phyloP scores from a whole-genome alignment of 2,888 invertebrate genomes.

The Ophion costatus region DNA sequence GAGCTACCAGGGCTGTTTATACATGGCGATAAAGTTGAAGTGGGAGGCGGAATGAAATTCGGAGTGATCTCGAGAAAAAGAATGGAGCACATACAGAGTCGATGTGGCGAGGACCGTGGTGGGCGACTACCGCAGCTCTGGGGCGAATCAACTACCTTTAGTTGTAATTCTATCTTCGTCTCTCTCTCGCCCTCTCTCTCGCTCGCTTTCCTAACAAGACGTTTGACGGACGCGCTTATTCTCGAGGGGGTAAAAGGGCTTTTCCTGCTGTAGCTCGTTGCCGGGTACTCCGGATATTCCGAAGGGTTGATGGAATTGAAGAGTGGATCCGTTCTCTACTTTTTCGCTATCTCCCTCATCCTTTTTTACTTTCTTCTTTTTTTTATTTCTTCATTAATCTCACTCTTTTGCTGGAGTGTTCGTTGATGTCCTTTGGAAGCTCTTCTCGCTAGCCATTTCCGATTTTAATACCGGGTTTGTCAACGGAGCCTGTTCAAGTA shows the following conservation, averaged over 20 bases:
- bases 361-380: conserved; percentile 34
- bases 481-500: conserved; percentile 32
- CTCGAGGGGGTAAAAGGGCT: conserved; percentile 75
- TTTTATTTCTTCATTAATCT: conserved; percentile 63
- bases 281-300: conserved; percentile 40
- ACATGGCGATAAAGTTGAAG: conserved; percentile 32
- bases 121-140: conserved; percentile 11
- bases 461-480: conserved; percentile 51
- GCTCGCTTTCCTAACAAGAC: conserved; percentile 78
- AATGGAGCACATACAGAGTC: conserved; percentile 46
- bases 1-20: conserved; percentile 24
- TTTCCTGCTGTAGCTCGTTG: conserved; percentile 42
- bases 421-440: conserved; percentile 21
- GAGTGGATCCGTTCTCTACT: conserved; percentile 72
- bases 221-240: conserved; percentile 82
- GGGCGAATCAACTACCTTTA: conserved; percentile 39
- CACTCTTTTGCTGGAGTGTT: conserved; percentile 49
- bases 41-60: conserved; percentile 34
- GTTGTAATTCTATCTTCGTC: conserved; percentile 23
- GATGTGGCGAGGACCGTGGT: conserved; percentile 41
- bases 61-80: conserved; percentile 56
- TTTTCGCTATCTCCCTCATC: conserved; percentile 31
- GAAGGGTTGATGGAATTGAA: conserved; percentile 75
- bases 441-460: conserved; percentile 26
- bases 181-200: conserved; percentile 22